phyloP scores from a whole-genome alignment of 2,113 vertebrate genomes.

The Otocyon megalotis region DNA sequence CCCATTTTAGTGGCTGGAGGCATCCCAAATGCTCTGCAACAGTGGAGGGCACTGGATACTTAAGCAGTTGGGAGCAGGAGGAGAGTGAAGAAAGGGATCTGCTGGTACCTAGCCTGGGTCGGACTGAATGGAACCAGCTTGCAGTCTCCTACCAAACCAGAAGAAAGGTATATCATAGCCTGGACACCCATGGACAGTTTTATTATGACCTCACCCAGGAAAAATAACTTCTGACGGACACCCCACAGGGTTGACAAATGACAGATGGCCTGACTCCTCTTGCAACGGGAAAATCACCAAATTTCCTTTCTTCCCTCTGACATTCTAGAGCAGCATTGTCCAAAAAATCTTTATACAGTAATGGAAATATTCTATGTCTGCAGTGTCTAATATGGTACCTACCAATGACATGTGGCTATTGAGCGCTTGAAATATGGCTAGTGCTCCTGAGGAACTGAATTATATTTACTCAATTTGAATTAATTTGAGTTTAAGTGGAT shows the following conservation, averaged over 20 bases:
- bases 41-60: not conserved
- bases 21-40: not conserved
- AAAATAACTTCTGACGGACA: not conserved
- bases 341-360: not conserved
- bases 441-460: not conserved
- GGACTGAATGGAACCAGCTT: not conserved
- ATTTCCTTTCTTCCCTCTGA: not conserved
- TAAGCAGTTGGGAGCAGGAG: not conserved
- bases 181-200: not conserved
- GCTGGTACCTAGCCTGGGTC: not conserved
- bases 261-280: not conserved
- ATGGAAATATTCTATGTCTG: not conserved
- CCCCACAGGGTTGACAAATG: not conserved
- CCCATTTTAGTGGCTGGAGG: not conserved
- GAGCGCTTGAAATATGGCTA: not conserved
- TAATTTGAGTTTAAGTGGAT: not conserved
- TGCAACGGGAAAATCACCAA: not conserved
- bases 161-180: not conserved
- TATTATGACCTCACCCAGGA: not conserved
- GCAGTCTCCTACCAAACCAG: not conserved
- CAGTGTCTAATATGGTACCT: not conserved
- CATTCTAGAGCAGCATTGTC: not conserved
- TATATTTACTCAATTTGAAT: conserved; percentile 15
- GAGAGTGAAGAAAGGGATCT: not conserved
- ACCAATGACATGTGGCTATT: not conserved